Evolutionary conservation across 2,888 invertebrate species (phyloP).

Genomic region (Orthosia incerta): DNA sequence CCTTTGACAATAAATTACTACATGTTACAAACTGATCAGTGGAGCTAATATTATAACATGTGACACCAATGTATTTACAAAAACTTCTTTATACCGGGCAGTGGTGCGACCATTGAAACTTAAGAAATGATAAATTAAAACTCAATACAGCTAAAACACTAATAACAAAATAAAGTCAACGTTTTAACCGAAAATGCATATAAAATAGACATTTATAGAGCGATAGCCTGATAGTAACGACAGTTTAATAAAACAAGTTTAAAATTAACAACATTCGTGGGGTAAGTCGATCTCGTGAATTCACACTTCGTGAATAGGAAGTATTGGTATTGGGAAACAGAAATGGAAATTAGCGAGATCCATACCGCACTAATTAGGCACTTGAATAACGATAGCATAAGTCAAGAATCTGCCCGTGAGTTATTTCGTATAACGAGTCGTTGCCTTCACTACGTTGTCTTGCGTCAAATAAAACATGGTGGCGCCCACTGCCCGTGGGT

Average conservation of each 20-base stretch:
- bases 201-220: constrained; percentile 34
- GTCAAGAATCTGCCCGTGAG: constrained; percentile 34
- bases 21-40: constrained; percentile 89
- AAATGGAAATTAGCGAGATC: constrained; percentile 62
- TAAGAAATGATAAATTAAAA: constrained; percentile 65
- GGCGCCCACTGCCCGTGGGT: constrained; percentile 84
- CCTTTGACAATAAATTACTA: constrained; percentile 90
- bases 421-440: constrained; percentile 33
- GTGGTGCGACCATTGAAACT: constrained; percentile 73
- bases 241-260: constrained; percentile 33
- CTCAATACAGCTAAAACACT: constrained; percentile 61
- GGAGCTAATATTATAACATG: constrained; percentile 86
- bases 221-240: constrained; percentile 28
- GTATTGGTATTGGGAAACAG: constrained; percentile 35
- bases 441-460: constrained; percentile 47
- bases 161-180: constrained; percentile 68
- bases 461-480: constrained; percentile 60
- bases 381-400: constrained; percentile 58
- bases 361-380: constrained; percentile 59
- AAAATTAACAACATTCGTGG: constrained; percentile 40
- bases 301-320: constrained; percentile 50
- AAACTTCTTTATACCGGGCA: constrained; percentile 81
- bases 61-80: constrained; percentile 89
- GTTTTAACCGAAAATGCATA: constrained; percentile 59
- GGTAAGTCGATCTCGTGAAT: constrained; percentile 54